Conservation (phyloP, 2,888 invertebrate species). For the Caenorhabditis plicata region DNA sequence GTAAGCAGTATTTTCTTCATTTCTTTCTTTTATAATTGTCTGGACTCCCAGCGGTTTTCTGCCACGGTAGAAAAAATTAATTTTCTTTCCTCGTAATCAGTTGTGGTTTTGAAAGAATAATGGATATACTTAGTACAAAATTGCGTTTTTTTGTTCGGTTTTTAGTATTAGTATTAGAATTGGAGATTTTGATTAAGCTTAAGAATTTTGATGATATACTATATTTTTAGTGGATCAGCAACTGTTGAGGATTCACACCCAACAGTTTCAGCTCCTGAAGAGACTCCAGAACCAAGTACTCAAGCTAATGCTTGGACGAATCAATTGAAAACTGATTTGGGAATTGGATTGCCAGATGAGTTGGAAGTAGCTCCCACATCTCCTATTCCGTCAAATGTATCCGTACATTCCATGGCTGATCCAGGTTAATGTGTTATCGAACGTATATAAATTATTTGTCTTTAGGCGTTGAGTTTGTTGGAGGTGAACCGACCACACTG, state of each 20-base stretch:
- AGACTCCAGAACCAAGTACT: conserved; percentile 26
- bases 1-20: no score
- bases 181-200: background rate
- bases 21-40: no score
- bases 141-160: no score
- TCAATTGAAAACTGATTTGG: conserved; percentile 55
- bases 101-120: no score
- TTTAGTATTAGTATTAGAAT: no score
- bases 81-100: no score
- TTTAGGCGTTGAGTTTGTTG: conserved; percentile 40
- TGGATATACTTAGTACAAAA: no score
- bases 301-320: conserved; percentile 46
- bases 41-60: no score
- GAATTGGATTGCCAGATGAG: conserved; percentile 38
- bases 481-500: conserved; percentile 20
- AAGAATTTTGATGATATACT: no score
- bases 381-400: conserved; percentile 10
- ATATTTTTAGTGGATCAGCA: conserved; percentile 22
- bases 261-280: conserved; percentile 23
- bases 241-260: conserved; percentile 16
- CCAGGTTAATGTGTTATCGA: conserved; percentile 3
- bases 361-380: conserved; percentile 8
- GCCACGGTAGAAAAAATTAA: no score
- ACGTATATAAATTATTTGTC: background rate
- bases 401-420: conserved; percentile 15